Evolutionary conservation across 2,888 invertebrate genomes (phyloP).

Genomic region (Girardia tigrina): DNA sequence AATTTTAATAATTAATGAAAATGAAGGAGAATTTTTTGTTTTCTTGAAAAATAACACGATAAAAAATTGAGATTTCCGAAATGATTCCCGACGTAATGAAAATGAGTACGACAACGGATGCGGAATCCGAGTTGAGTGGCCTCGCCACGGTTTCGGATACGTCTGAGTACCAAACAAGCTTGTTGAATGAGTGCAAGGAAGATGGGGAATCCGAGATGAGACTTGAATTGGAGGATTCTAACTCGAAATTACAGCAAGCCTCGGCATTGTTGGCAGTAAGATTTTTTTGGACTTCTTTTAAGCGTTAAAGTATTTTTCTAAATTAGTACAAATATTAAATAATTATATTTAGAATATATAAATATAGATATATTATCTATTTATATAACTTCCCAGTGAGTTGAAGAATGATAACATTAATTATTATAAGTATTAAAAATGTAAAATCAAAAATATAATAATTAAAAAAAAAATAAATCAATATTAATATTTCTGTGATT

Average conservation of each 20-base stretch:
- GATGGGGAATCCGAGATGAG: neutral
- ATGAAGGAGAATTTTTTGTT: too few relatives aligned
- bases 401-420: neutral
- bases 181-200: neutral
- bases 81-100: neutral
- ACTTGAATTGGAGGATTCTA: neutral
- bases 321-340: too few relatives aligned
- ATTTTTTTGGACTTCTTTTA: neutral
- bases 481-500: too few relatives aligned
- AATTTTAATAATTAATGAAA: too few relatives aligned
- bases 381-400: neutral
- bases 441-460: neutral
- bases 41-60: too few relatives aligned
- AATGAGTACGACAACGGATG: constrained; percentile 5
- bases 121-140: neutral
- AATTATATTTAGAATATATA: too few relatives aligned
- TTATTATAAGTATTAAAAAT: neutral
- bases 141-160: neutral
- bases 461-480: neutral
- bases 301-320: too few relatives aligned
- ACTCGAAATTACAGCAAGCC: neutral
- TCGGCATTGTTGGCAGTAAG: neutral
- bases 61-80: too few relatives aligned
- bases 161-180: neutral
- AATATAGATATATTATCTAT: neutral